A percentile compares a stretch with the other conserved stretches of the same genome.
phyloP scores from a whole-genome alignment of 2,888 invertebrate genomes.

The Conops quadrifasciatus region DNA sequence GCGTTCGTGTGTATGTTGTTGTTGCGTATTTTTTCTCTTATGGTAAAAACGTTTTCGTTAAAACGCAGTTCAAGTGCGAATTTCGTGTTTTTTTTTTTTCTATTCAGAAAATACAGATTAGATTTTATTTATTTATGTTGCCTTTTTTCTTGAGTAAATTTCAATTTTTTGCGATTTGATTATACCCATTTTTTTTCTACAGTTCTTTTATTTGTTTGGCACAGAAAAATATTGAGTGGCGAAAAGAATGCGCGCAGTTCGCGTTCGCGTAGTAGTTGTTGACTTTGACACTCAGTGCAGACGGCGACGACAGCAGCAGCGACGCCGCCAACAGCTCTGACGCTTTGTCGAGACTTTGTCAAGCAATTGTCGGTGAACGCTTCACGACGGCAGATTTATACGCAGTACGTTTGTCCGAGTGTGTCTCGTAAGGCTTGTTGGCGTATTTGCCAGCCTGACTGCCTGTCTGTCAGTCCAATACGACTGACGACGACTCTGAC shows the following conservation, averaged over 20 bases:
- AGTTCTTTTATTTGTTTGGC: not conserved
- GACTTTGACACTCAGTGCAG: slow-evolving; percentile 36
- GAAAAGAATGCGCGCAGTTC: slow-evolving; percentile 5
- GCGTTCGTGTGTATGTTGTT: too few relatives aligned
- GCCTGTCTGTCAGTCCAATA: not conserved
- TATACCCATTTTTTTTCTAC: not conserved
- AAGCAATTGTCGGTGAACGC: not conserved
- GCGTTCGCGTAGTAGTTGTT: slow-evolving; percentile 28
- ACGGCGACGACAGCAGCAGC: not conserved
- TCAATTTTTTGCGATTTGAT: not conserved
- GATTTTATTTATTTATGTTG: not conserved
- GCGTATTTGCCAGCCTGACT: not conserved
- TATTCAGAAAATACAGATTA: not conserved
- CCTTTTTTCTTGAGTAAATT: not conserved
- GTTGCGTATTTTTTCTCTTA: too few relatives aligned
- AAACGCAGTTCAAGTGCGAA: too few relatives aligned
- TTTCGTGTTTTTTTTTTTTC: too few relatives aligned
- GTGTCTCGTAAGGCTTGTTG: not conserved
- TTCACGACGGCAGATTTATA: not conserved
- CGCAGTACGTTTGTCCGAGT: not conserved
- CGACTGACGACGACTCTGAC: not conserved
- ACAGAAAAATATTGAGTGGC: slow-evolving; percentile 15
- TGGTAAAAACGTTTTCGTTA: too few relatives aligned
- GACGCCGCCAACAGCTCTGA: not conserved
- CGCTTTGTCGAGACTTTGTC: not conserved